phyloP scores from a whole-genome alignment of 2,888 invertebrate genomes.

The Agriotes lineatus region DNA sequence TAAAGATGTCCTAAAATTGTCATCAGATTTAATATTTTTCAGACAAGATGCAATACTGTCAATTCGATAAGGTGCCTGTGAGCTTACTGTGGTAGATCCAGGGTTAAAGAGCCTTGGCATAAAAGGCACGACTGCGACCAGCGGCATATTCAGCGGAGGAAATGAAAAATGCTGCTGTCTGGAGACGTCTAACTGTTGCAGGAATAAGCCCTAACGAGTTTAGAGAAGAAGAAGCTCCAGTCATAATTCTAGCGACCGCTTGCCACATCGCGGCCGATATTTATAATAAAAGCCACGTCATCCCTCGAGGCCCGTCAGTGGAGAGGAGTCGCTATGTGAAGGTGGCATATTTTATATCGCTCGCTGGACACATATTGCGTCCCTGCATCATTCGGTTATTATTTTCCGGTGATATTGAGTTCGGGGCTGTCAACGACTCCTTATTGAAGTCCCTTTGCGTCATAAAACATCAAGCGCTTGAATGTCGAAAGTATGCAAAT shows the following conservation, averaged over 20 bases:
- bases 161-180: slow-evolving; percentile 28
- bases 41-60: too few species aligned
- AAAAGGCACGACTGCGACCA: too few species aligned
- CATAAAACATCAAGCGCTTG: neutral
- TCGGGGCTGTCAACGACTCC: slow-evolving; percentile 8
- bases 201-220: slow-evolving; percentile 27
- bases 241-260: slow-evolving; percentile 14
- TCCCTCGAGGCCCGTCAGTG: slow-evolving; percentile 22
- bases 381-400: slow-evolving; percentile 21
- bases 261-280: slow-evolving; percentile 10
- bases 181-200: slow-evolving; percentile 12
- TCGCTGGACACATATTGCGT: slow-evolving; percentile 31
- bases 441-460: slow-evolving; percentile 7
- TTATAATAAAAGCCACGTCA: slow-evolving; percentile 28
- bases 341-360: slow-evolving; percentile 24
- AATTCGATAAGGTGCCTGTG: too few species aligned
- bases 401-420: slow-evolving; percentile 25
- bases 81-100: too few species aligned
- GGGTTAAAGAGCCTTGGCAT: too few species aligned
- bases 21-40: too few species aligned
- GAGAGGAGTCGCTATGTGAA: slow-evolving; percentile 10
- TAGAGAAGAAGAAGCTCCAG: slow-evolving; percentile 10
- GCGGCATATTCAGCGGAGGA: slow-evolving; percentile 15
- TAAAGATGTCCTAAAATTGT: too few species aligned
- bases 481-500: slow-evolving; percentile 4